phyloP scores from a whole-genome alignment of 1,140 invertebrate species.

The Hycleus phaleratus region DNA sequence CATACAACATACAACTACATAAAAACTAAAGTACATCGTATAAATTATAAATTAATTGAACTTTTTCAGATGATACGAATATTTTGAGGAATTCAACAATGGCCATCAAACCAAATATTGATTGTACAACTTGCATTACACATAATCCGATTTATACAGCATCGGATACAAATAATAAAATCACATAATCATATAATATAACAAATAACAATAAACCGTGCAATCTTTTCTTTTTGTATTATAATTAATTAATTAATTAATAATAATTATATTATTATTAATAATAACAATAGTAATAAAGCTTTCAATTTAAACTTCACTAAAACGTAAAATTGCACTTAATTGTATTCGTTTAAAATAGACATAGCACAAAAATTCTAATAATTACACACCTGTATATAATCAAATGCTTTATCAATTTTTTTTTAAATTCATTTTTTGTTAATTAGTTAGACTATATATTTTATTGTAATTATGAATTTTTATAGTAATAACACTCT shows the following conservation, averaged over 20 bases:
- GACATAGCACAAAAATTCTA: no score
- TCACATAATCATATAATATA: slow-evolving; percentile 5
- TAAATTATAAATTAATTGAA: not conserved
- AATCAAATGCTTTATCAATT: no score
- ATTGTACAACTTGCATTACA: slow-evolving; percentile 11
- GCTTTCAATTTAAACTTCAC: no score
- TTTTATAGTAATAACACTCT: slow-evolving; percentile 8
- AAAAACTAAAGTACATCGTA: no score
- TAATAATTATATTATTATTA: no score
- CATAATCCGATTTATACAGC: slow-evolving; percentile 4
- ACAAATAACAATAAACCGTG: not conserved
- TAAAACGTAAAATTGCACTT: no score
- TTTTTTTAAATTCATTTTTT: not conserved
- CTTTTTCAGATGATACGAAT: slow-evolving; percentile 8
- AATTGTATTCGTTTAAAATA: no score
- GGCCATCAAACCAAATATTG: slow-evolving; percentile 10
- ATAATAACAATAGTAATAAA: no score
- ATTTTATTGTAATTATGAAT: slow-evolving; percentile 5
- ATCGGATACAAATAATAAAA: slow-evolving; percentile 8
- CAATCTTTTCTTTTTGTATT: not conserved
- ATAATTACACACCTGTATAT: no score
- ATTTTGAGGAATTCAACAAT: slow-evolving; percentile 1
- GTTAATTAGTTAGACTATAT: not conserved
- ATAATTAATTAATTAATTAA: no score
- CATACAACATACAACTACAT: no score